Evolutionary conservation across 2,113 vertebrate genomes (phyloP).

Genomic region (Phylloscopus trochilus): DNA sequence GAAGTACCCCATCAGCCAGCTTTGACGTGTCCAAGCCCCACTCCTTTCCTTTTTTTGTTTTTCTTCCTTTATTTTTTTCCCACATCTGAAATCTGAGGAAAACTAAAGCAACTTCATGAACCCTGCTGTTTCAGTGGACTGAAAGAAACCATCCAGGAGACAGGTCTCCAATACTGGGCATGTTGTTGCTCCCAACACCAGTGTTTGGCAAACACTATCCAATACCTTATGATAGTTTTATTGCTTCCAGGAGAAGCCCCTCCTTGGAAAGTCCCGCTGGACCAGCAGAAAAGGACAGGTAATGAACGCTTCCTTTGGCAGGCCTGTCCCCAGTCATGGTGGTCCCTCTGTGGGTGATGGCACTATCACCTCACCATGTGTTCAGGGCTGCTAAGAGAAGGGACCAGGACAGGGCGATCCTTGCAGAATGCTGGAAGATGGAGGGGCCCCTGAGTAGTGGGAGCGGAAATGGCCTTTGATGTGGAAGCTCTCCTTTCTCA

Average conservation of each 20-base stretch:
- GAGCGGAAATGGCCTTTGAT: constrained; percentile 49
- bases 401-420: background rate
- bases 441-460: background rate
- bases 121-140: background rate
- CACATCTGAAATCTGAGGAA: constrained; percentile 16
- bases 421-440: background rate
- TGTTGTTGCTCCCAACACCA: background rate
- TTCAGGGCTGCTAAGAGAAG: background rate
- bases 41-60: background rate
- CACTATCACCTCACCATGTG: background rate
- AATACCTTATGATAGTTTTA: background rate
- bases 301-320: rapidly evolving
- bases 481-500: constrained; percentile 25
- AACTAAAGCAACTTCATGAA: background rate
- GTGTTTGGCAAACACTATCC: background rate
- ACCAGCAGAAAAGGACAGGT: rapidly evolving
- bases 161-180: background rate
- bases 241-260: background rate
- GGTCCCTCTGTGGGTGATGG: background rate
- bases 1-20: background rate
- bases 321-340: background rate
- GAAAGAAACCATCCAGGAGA: background rate
- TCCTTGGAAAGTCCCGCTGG: background rate
- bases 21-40: background rate
- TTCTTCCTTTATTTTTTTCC: background rate